Evolutionary conservation across 2,888 invertebrate species (phyloP), one percentile per base, ranked within the genome.

Genomic region (Euzetes globulus): DNA sequence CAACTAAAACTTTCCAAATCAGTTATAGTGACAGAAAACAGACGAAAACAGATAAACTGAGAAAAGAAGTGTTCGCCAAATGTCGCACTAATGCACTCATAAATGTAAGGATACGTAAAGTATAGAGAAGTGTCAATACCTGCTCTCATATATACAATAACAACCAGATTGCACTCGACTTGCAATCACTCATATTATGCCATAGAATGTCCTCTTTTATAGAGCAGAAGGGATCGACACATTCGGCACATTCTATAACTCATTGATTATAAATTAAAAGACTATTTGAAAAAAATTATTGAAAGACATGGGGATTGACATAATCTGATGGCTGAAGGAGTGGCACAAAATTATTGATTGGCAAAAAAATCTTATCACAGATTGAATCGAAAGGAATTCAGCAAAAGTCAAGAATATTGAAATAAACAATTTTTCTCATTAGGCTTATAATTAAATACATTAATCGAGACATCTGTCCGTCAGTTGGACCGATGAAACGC

Each of bases 21-120:
- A 65, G 65, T 65, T 41, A 41, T 65, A 65, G 65, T 65, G 65
- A 65, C 65, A 65, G 65, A 65, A 65, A 65, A 65, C 65, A 65
- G 65, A 19, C 17, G 15, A 58, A 65, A 65, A 65, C 1, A 65
- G 37, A 65, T 65, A 65, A 65, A 65, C 65, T 65, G 19, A 33
- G 17, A 7, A 33, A 63, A 63, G 58, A 65, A 65, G 65, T 65
- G 37, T 41, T 65, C 29, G 65, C 65, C 65, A 65, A 65, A 37
- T 65, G 65, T 65, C 65, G 41, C 29, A 29, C 65, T 65, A 65
- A 65, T 65, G 65, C 65, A 65, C 65, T 65, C 65, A 65, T 65
- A 63, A 58, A 65, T 65, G 65, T 65, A 65, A 58, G 58, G 58
- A 58, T 58, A 58, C 58, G 19, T 41, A 65, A 65, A 55, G 22